Percentiles rank a stretch among this genome's conserved stretches.
phyloP scores from a whole-genome alignment of 2,113 vertebrate genomes.

The Collichthys lucidus region DNA sequence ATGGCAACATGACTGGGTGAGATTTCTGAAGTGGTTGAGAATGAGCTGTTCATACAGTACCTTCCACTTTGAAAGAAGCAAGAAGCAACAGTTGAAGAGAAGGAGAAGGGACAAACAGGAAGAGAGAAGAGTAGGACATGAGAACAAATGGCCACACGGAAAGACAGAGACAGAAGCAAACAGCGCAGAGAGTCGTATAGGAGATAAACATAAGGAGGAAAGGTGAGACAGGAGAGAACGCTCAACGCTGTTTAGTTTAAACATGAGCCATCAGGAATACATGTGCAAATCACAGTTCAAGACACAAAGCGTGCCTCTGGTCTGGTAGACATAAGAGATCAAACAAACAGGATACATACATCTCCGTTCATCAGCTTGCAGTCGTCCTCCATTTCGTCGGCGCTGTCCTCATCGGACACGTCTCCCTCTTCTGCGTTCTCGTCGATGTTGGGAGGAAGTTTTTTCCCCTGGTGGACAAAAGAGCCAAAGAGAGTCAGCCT shows the following conservation, averaged over 20 bases:
- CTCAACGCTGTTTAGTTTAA: background rate
- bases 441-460: slow-evolving; percentile 93
- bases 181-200: slow-evolving; percentile 17
- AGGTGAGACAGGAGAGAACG: background rate
- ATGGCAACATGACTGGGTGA: slow-evolving; percentile 28
- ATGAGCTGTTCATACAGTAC: slow-evolving; percentile 70
- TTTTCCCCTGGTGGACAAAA: slow-evolving; percentile 89
- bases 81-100: slow-evolving; percentile 61
- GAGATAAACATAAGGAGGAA: background rate
- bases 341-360: slow-evolving; percentile 81
- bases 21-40: slow-evolving; percentile 5
- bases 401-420: slow-evolving; percentile 98
- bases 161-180: slow-evolving; percentile 14
- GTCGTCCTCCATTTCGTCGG: slow-evolving; percentile 97
- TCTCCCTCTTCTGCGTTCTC: slow-evolving; percentile 96
- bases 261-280: slow-evolving; percentile 13
- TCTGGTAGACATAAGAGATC: background rate
- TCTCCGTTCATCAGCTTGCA: slow-evolving; percentile 97
- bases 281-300: slow-evolving; percentile 3
- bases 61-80: slow-evolving; percentile 82
- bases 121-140: slow-evolving; percentile 56
- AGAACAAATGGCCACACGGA: slow-evolving; percentile 36
- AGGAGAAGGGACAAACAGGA: slow-evolving; percentile 27
- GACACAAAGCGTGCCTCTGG: background rate
- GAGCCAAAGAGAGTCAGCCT: background rate